These are phyloP conservation scores for Drosophila recens DNA, from an alignment of 2,888 invertebrate species.

Conservation along the genomic window DNA sequence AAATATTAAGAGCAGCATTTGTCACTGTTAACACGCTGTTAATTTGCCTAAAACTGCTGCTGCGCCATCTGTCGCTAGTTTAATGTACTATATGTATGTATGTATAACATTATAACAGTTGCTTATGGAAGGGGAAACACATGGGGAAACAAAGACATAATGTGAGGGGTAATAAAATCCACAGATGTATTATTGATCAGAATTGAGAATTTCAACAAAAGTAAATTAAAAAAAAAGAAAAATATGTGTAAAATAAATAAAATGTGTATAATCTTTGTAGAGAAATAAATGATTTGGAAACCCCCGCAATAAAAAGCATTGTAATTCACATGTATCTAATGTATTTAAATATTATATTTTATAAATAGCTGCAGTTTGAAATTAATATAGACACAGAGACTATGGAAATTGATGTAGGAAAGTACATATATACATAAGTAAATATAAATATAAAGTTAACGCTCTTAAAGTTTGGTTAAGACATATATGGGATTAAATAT, in stretches of 20 bases:
- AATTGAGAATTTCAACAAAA: too few relatives aligned
- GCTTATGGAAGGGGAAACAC: background rate
- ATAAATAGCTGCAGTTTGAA: constrained; percentile 10
- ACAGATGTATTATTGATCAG: background rate
- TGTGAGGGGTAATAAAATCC: constrained; percentile 7
- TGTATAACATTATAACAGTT: constrained; percentile 36
- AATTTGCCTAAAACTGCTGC: background rate
- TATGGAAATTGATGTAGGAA: background rate
- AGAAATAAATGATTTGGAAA: background rate
- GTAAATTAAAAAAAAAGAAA: too few relatives aligned
- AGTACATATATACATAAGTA: background rate
- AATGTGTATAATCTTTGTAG: too few relatives aligned
- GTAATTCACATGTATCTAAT: background rate
- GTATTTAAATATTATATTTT: background rate
- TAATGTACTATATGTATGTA: constrained; percentile 1
- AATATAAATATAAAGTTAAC: background rate
- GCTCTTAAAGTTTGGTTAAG: background rate
- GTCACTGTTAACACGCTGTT: background rate
- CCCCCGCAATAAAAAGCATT: background rate
- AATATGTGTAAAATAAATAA: too few relatives aligned
- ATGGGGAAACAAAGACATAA: background rate
- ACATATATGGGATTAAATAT: constrained; percentile 11
- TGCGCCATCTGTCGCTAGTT: constrained; percentile 33
- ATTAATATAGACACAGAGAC: constrained; percentile 1
- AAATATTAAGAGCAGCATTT: background rate